Conservation (phyloP, 2,113 vertebrate genomes). For the Leptodactylus fuscus region DNA sequence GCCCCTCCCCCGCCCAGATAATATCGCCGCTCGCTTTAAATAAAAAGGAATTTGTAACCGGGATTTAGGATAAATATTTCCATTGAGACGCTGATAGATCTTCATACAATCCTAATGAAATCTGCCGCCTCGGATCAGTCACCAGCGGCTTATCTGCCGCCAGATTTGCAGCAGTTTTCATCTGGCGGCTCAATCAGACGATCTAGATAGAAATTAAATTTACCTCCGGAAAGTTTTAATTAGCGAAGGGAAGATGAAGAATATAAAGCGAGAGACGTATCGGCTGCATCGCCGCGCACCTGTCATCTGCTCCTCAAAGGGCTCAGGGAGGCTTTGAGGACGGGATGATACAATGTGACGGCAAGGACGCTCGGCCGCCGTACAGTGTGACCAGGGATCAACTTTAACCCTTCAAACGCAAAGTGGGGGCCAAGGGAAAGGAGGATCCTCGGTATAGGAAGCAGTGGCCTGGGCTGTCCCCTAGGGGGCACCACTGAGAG, state of each 20-base stretch:
- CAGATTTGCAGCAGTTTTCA: conserved; percentile 55
- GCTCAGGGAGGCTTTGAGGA: background rate
- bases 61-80: no score
- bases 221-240: conserved; percentile 67
- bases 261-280: conserved; percentile 65
- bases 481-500: background rate
- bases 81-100: conserved; percentile 25
- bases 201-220: conserved; percentile 55
- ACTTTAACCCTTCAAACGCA: background rate
- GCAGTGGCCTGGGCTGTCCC: no score
- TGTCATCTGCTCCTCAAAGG: conserved; percentile 25
- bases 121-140: background rate
- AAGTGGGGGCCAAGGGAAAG: no score
- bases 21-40: no score
- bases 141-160: conserved; percentile 7
- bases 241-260: conserved; percentile 66
- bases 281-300: background rate
- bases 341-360: background rate
- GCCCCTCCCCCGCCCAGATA: no score
- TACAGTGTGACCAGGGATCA: background rate
- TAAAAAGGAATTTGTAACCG: no score
- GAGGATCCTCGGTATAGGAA: no score
- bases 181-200: conserved; percentile 49
- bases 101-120: conserved; percentile 42
- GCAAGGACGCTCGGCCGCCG: background rate